These are phyloP conservation scores for Periophthalmus magnuspinnatus DNA, from an alignment of 2,797 vertebrate genomes.

Conservation along the genomic window DNA sequence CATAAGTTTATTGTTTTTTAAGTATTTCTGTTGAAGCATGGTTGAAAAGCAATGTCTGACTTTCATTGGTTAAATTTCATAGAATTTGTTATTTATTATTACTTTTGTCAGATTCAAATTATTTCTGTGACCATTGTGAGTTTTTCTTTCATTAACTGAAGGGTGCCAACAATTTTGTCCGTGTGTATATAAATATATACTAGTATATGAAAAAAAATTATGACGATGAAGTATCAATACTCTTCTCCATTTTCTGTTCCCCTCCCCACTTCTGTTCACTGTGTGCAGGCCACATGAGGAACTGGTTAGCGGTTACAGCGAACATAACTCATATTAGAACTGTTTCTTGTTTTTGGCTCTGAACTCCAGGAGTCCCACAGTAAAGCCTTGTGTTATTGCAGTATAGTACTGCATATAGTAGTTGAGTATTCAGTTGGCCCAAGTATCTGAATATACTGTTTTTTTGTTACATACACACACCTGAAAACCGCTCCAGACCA, in stretches of 20 bases:
- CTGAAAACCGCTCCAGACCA: too few relatives aligned
- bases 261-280: constrained; percentile 40
- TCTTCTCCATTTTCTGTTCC: background rate
- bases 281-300: constrained; percentile 78
- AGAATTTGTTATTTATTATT: too few relatives aligned
- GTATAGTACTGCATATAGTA: background rate
- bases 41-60: too few relatives aligned
- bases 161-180: too few relatives aligned
- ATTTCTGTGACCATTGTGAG: too few relatives aligned
- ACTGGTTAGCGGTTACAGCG: constrained; percentile 78
- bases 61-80: too few relatives aligned
- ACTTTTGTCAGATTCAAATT: too few relatives aligned
- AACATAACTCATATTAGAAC: constrained; percentile 44
- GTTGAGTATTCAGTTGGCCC: background rate
- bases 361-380: constrained; percentile 41
- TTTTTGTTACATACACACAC: background rate
- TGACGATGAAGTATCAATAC: background rate
- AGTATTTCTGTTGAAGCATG: too few relatives aligned
- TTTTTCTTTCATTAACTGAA: too few relatives aligned
- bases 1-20: too few relatives aligned
- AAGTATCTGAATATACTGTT: background rate
- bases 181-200: too few relatives aligned
- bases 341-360: constrained; percentile 38
- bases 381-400: background rate
- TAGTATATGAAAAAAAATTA: too few relatives aligned